phyloP scores from a whole-genome alignment of 2,797 vertebrate species.

The Sternotherus odoratus region DNA sequence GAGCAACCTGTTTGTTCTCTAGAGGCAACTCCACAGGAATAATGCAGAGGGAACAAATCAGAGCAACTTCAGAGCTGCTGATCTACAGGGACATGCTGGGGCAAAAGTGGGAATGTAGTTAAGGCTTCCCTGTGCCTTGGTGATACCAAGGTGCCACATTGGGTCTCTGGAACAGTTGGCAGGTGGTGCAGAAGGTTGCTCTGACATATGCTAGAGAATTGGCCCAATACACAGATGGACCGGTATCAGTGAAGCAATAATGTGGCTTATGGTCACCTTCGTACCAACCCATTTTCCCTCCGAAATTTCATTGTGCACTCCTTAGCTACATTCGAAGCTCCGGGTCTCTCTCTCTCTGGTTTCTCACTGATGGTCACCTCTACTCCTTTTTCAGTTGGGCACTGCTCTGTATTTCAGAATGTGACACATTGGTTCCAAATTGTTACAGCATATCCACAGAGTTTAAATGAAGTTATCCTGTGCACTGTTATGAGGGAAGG shows the following conservation, averaged over 20 bases:
- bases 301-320: background rate
- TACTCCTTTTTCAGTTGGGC: background rate
- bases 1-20: background rate
- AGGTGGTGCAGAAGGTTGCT: background rate
- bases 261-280: background rate
- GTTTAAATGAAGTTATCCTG: background rate
- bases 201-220: background rate
- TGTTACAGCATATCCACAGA: background rate
- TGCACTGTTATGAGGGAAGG: background rate
- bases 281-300: background rate
- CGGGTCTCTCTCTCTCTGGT: background rate
- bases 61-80: background rate
- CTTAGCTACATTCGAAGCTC: background rate
- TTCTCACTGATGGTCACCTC: background rate
- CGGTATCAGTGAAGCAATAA: background rate
- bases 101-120: background rate
- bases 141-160: background rate
- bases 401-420: background rate
- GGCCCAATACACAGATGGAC: background rate
- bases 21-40: background rate
- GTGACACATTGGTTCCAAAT: background rate
- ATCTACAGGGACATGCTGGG: rapidly evolving
- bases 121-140: background rate
- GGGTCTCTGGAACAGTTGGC: background rate
- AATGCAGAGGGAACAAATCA: background rate